Percentiles rank a stretch among this genome's conserved stretches.
phyloP scores from a whole-genome alignment of 2,797 vertebrate species.

The Enteromius fasciolatus region DNA sequence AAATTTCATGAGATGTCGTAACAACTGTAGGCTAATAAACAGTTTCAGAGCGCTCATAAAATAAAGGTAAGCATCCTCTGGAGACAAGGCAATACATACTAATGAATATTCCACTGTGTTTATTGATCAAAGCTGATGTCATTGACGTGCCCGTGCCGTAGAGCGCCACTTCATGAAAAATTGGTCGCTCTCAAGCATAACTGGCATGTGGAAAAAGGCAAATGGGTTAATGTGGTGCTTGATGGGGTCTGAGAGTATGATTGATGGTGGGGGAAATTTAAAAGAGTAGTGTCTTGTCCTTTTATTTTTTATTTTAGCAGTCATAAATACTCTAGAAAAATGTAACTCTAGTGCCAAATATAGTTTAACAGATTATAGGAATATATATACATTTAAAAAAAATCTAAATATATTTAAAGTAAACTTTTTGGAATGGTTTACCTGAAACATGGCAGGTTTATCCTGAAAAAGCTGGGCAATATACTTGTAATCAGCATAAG shows the following conservation, averaged over 20 bases:
- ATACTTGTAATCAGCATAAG: conserved; percentile 98
- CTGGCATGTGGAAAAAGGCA: conserved; percentile 6
- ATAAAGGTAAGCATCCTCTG: conserved; percentile 35
- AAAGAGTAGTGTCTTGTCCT: conserved; percentile 4
- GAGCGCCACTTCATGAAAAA: conserved; percentile 21
- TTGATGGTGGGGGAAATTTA: conserved; percentile 2
- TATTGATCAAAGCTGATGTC: conserved; percentile 37
- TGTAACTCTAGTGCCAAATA: not conserved
- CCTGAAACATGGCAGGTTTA: conserved; percentile 86
- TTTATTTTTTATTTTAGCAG: conserved; percentile 9
- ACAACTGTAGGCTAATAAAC: conserved; percentile 38
- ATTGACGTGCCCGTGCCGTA: conserved; percentile 11
- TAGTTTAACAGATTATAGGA: not conserved
- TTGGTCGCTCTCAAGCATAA: not conserved
- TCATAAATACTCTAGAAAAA: not conserved
- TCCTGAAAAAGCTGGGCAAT: conserved; percentile 85
- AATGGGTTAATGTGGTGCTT: conserved; percentile 33
- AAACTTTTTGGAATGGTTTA: conserved; percentile 63
- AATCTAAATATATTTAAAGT: not conserved
- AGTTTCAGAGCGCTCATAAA: conserved; percentile 30
- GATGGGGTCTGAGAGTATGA: conserved; percentile 31
- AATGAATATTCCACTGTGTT: conserved; percentile 35
- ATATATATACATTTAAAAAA: not conserved
- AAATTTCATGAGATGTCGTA: not conserved
- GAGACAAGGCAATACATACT: conserved; percentile 21